These are phyloP conservation scores for Lepidurus couesii DNA, from an alignment of 1,140 invertebrate genomes.

Conservation along the genomic window DNA sequence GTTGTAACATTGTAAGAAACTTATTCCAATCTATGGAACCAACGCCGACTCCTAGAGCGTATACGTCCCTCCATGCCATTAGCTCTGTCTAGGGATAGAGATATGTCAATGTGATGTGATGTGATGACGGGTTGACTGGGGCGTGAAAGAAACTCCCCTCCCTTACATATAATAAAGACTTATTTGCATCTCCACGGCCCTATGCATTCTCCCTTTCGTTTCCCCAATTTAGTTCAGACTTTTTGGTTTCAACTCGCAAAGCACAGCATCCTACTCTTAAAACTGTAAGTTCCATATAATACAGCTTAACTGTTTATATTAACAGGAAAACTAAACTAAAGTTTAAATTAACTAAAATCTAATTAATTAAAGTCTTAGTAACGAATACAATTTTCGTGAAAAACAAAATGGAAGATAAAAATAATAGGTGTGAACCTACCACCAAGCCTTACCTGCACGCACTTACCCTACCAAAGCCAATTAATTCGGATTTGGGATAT, in stretches of 20 bases:
- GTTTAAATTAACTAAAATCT: too few relatives aligned
- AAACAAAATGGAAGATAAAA: neutral
- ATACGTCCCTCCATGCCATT: neutral
- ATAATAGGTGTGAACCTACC: too few relatives aligned
- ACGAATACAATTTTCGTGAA: neutral
- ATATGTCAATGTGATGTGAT: conserved; percentile 16
- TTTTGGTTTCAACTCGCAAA: too few relatives aligned
- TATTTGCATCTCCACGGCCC: neutral
- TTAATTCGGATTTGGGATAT: too few relatives aligned
- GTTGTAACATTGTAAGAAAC: neutral
- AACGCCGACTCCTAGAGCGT: neutral
- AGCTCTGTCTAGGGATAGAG: neutral
- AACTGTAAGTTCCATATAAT: too few relatives aligned
- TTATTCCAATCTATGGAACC: neutral
- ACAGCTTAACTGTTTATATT: too few relatives aligned
- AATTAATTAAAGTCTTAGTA: too few relatives aligned
- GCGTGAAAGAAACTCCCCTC: neutral
- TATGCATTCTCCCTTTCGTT: neutral
- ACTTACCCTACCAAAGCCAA: too few relatives aligned
- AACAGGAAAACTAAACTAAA: too few relatives aligned
- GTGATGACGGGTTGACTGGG: conserved; percentile 12
- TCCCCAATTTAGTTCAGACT: too few relatives aligned
- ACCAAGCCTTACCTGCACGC: too few relatives aligned
- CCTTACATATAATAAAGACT: neutral
- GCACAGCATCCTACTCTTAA: too few relatives aligned